A percentile compares a stretch with the other conserved stretches of the same genome.
Conservation (phyloP, 2,113 vertebrate genomes). For the Chelonoidis abingdonii region DNA sequence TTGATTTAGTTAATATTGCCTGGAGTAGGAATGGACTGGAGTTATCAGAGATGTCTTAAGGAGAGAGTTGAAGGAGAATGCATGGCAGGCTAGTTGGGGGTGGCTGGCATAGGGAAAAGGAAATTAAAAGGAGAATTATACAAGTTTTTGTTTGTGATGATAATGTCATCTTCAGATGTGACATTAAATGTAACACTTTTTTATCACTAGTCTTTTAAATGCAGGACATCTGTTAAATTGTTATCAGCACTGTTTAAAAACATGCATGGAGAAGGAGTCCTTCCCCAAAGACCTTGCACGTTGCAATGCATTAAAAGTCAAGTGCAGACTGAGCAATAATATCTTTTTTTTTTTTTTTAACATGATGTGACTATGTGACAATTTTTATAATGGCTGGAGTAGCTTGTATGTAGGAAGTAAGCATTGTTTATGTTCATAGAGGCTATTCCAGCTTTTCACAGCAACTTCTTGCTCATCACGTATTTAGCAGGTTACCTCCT, state of each 20-base stretch:
- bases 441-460: background rate
- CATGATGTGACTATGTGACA: fast-evolving
- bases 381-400: fast-evolving
- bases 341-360: background rate
- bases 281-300: background rate
- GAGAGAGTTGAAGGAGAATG: background rate
- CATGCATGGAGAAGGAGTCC: fast-evolving
- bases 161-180: background rate
- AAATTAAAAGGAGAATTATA: conserved; percentile 10
- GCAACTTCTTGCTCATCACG: background rate
- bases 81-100: background rate
- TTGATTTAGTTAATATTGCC: background rate
- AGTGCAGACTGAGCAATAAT: background rate
- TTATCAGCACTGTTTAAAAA: background rate
- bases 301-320: background rate
- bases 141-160: conserved; percentile 2
- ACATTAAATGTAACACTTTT: background rate
- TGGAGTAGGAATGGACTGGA: background rate
- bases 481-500: background rate
- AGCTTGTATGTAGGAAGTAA: background rate
- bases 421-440: background rate
- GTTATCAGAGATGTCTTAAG: background rate
- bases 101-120: conserved; percentile 22
- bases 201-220: background rate
- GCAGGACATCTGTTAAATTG: background rate